Evolutionary conservation across 2,113 vertebrate species (phyloP), one percentile per base, ranked within the genome.

Genomic region (Lonchura striata): DNA sequence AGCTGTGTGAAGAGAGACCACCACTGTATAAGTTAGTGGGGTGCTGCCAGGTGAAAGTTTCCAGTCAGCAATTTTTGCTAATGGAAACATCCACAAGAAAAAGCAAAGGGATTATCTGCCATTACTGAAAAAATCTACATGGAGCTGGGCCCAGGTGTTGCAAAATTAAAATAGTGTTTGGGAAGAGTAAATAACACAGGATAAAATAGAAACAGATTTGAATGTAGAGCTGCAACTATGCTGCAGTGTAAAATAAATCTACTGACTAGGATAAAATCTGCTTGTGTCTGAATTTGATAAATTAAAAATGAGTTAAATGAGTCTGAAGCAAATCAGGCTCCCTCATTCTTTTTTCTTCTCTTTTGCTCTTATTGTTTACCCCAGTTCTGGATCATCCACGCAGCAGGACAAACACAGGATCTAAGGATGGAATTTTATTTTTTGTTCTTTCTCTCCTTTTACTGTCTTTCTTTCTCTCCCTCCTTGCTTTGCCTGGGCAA

Each of bases 361-460:
- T 28, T 50, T 44, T 41, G 9, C 19, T 27, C 13, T 59, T 6
- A 13, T 9, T 16, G 33, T 33, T 81, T 66, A 21, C 13, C 15
- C 6, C 33, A 52, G 15, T 23, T 59, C 27, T 65, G 15, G 37
- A 37, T 10, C 19, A 33, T 28, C 37, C 18, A 19, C 0, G 0
- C 22, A 23, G 10, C 18, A 57, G 10, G 23, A 35, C 6, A 49
- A 72, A 50, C 1, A 4, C 13, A 30, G 18, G 5, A 59, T 20
- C 10, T 44, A 23, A 72, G 11, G 18, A 65, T 0, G 0, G 15
- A 30, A 65, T 39, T 3, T 52, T 66, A 39, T 14, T 33, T 19
- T 37, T 72, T 57, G 19, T 23, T 50, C 27, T 65, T 15, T 31
- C 11, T 50, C 19, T 39, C 6, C 18, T 27, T 59, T 59, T 59